Conservation (phyloP, 2,797 vertebrate species). For the Sphenodon punctatus region DNA sequence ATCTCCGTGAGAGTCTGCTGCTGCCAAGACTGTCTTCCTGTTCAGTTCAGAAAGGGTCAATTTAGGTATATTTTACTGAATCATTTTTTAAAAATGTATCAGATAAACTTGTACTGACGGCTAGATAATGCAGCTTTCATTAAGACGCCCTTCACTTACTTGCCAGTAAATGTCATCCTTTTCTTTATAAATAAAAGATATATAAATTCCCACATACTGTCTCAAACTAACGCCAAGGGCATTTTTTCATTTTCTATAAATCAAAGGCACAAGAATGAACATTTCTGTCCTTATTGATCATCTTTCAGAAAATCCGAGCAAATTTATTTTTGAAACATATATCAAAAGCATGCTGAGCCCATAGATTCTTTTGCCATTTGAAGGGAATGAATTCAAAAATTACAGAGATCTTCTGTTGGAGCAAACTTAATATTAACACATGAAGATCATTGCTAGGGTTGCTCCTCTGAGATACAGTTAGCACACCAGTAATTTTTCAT, state of each 20-base stretch:
- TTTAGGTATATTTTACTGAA: conserved; percentile 17
- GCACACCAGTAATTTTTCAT: conserved; percentile 33
- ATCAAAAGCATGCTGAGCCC: conserved; percentile 40
- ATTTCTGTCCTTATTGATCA: conserved; percentile 46
- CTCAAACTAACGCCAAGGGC: conserved; percentile 8
- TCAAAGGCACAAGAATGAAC: conserved; percentile 20
- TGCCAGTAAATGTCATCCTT: background rate
- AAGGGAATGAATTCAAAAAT: conserved; percentile 48
- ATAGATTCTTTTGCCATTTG: conserved; percentile 37
- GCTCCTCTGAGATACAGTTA: conserved; percentile 21
- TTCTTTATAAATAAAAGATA: conserved; percentile 49
- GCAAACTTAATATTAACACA: conserved; percentile 43
- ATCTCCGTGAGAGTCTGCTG: background rate
- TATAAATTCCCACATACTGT: conserved; percentile 27
- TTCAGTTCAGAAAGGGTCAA: background rate
- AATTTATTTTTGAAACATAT: conserved; percentile 52
- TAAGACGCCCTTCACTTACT: background rate
- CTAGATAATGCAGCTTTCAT: background rate
- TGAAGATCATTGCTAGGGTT: conserved; percentile 33
- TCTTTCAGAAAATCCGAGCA: conserved; percentile 44
- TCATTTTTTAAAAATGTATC: background rate
- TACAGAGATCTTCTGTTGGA: conserved; percentile 29
- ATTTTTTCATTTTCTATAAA: conserved; percentile 56
- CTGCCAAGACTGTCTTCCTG: background rate
- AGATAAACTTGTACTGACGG: background rate